Base-by-base conservation (phyloP, 2,888 invertebrate species). In the Calameuta filiformis region DNA sequence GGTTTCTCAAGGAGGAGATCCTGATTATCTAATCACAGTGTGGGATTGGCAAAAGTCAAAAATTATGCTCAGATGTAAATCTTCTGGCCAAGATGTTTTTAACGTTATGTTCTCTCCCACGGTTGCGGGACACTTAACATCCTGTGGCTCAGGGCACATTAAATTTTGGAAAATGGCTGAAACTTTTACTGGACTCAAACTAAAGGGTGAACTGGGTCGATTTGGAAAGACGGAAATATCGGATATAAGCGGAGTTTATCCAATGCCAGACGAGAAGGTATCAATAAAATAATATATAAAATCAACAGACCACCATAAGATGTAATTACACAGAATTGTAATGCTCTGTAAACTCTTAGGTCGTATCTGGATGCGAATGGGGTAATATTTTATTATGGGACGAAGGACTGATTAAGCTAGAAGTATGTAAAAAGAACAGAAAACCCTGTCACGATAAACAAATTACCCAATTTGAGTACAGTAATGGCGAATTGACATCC, bases 321-420 rank as follows among this genome's bases (percentile, higher is more conserved):
- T 56, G 56, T 56, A 56, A 56, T 56, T 23, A 56, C 1, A 56
- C 23, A 56, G 56, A 23, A 56, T 56, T 23, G 23, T 56, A 23
- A 23, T 6, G 9, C 56, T 9, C 56, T 56, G 23, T 2, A 69
- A 76, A 3, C 40, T 84, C 81, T 34, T 83, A 95, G 95, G 94
- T 97, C 0, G 92, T 98, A 69, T 97, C 98, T 0, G 97, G 98
- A 1, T 96, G 96, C 85, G 95, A 96, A 86, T 98, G 97, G 97
- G 98, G 98, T 0, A 98, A 98, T 90, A 94, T 98, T 88, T 92
- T 98, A 69, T 93, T 98, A 0, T 98, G 98, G 98, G 97, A 98
- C 86, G 97, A 95, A 73, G 97, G 97, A 1, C 92, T 97, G 0
- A 98, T 98, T 15, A 97, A 97, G 91, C 92, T 97, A 68, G 97